phyloP scores from a whole-genome alignment of 2,113 vertebrate genomes.

The Cranoglanis bouderius region DNA sequence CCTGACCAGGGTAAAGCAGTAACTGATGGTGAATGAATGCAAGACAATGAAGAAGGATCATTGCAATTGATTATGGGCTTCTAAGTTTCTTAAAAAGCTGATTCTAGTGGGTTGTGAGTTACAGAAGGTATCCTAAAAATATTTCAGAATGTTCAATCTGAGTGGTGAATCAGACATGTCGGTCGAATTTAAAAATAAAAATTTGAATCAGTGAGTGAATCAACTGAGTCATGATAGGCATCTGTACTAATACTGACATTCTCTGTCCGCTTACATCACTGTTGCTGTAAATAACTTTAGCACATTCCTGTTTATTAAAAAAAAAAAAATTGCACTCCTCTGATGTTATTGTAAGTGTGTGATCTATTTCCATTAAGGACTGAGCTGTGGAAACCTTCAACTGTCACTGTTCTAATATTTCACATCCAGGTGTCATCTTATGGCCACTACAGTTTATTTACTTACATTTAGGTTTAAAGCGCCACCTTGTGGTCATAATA shows the following conservation, averaged over 20 bases:
- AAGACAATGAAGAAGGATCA: not conserved
- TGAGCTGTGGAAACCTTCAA: not conserved
- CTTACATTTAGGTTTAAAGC: not conserved
- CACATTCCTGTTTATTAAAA: not conserved
- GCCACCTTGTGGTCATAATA: conserved; percentile 26
- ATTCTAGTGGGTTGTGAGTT: not conserved
- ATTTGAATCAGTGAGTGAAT: not conserved
- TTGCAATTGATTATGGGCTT: not conserved
- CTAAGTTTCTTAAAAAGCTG: not conserved
- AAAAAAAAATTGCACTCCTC: not conserved
- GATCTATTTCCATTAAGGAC: not conserved
- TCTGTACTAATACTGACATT: not conserved
- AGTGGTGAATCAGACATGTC: not conserved
- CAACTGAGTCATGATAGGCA: not conserved
- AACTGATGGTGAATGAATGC: not conserved
- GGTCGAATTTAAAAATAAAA: not conserved
- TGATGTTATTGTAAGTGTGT: not conserved
- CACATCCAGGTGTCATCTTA: not conserved
- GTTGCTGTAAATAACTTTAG: not conserved
- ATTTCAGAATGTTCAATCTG: not conserved
- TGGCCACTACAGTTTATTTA: not conserved
- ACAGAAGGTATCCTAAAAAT: not conserved
- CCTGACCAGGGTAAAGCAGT: not conserved
- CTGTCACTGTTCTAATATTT: not conserved
- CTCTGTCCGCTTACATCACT: not conserved